A percentile compares a stretch with the other conserved stretches of the same genome.
Conservation (phyloP, 2,888 invertebrate species). For the Buathra laborator region DNA sequence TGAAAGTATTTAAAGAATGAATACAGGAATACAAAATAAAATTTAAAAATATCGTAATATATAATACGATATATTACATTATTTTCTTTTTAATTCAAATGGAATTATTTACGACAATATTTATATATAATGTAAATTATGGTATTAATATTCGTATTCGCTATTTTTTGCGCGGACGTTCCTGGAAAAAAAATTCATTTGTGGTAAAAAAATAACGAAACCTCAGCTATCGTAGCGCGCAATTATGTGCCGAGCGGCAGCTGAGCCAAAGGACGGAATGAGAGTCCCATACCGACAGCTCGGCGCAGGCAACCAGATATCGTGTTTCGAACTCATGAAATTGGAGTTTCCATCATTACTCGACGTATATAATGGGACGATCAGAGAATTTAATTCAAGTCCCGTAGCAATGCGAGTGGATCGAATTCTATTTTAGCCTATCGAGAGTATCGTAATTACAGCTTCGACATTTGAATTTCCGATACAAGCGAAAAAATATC, state of each 20-base stretch:
- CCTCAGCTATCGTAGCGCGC: background rate
- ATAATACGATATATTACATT: no score
- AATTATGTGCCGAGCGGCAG: background rate
- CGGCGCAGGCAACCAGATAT: slow-evolving; percentile 16
- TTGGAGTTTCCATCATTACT: slow-evolving; percentile 57
- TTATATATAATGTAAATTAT: no score
- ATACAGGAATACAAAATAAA: no score
- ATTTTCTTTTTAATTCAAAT: no score
- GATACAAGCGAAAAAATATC: slow-evolving; percentile 20
- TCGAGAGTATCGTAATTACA: slow-evolving; percentile 11
- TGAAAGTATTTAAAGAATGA: no score
- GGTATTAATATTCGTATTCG: no score
- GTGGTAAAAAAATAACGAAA: no score
- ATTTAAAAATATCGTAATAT: no score
- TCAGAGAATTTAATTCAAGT: slow-evolving; percentile 40
- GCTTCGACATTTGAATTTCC: background rate
- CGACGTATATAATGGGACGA: slow-evolving; percentile 23
- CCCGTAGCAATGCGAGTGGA: slow-evolving; percentile 29
- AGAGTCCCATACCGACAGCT: slow-evolving; percentile 12
- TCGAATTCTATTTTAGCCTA: slow-evolving; percentile 29
- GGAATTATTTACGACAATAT: no score
- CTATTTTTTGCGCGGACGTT: no score
- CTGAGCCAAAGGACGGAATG: background rate
- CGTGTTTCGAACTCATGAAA: slow-evolving; percentile 38
- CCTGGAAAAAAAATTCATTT: no score